Conservation (phyloP, 2,113 vertebrate genomes). For the Nesospiza acunhae region DNA sequence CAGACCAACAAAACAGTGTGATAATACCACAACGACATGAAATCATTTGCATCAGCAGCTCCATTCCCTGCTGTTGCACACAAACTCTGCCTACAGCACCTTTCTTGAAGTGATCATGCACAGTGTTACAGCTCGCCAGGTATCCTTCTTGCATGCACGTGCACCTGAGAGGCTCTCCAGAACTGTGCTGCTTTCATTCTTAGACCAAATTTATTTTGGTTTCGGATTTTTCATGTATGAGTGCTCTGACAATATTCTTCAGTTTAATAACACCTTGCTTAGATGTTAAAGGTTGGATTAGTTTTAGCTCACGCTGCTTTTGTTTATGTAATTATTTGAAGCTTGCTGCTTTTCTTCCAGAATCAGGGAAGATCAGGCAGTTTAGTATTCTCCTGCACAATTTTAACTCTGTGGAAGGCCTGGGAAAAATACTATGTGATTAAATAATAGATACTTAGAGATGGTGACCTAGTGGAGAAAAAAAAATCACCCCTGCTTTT, state of each 20-base stretch:
- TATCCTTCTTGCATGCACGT: background rate
- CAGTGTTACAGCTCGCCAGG: background rate
- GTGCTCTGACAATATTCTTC: background rate
- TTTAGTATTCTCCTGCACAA: background rate
- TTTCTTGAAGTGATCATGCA: background rate
- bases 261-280: background rate
- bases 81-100: background rate
- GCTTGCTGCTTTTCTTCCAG: background rate
- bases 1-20: background rate
- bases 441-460: background rate
- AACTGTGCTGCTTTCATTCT: background rate
- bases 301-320: background rate
- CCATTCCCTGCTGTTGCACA: background rate
- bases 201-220: background rate
- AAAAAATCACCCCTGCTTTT: background rate
- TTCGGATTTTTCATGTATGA: background rate
- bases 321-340: background rate
- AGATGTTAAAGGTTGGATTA: background rate
- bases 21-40: background rate
- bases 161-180: background rate
- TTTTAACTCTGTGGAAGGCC: background rate
- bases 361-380: background rate
- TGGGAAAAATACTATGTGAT: background rate
- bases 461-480: background rate
- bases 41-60: background rate